phyloP scores from a whole-genome alignment of 1,140 invertebrate species.

The Gyrodactylus bullatarudis region DNA sequence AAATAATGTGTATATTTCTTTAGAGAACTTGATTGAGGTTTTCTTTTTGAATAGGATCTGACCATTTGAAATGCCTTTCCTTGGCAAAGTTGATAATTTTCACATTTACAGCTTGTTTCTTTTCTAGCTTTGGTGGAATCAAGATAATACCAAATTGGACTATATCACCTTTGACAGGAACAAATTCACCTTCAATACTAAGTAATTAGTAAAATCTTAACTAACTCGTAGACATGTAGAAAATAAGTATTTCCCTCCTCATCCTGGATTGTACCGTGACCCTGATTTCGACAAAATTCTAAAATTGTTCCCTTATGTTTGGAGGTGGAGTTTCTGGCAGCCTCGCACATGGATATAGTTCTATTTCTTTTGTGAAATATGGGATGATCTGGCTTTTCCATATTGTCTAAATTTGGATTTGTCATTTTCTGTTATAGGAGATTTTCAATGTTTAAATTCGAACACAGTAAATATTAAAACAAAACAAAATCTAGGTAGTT shows the following conservation, averaged over 20 bases:
- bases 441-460: too few relatives aligned
- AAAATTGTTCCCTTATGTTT: not conserved
- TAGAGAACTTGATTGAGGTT: not conserved
- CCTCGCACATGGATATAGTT: not conserved
- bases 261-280: not conserved
- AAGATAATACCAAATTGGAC: not conserved
- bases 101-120: not conserved
- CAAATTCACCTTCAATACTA: not conserved
- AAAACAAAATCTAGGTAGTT: too few relatives aligned
- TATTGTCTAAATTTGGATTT: too few relatives aligned
- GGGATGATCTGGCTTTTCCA: too few relatives aligned
- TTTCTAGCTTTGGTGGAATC: not conserved
- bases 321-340: not conserved
- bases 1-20: not conserved
- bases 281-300: not conserved
- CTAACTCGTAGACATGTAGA: not conserved
- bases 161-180: not conserved
- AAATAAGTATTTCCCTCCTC: not conserved
- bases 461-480: too few relatives aligned
- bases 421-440: too few relatives aligned
- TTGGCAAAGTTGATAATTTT: not conserved
- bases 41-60: too few relatives aligned
- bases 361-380: too few relatives aligned
- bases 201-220: too few relatives aligned
- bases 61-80: not conserved